phyloP scores from a whole-genome alignment of 35 echinoderm and acorn worm genomes.

The Lytechinus pictus region DNA sequence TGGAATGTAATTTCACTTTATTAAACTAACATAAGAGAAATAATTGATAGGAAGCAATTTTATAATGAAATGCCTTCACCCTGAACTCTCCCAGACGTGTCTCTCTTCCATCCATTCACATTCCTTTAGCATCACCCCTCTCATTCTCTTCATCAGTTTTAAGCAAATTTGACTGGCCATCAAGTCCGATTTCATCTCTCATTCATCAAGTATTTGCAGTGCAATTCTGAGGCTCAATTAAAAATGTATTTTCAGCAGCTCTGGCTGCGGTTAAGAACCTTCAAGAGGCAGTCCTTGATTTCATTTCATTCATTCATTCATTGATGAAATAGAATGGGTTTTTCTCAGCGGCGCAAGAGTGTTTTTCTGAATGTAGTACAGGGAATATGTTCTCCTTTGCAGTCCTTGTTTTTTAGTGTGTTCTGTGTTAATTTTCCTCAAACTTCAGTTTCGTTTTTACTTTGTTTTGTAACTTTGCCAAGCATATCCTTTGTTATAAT shows the following conservation, averaged over 20 bases:
- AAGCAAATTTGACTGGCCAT: slow-evolving; percentile 12
- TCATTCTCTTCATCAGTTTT: neutral
- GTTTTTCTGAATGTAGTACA: too few species aligned
- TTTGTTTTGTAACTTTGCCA: too few species aligned
- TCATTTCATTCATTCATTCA: neutral
- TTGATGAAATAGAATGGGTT: neutral
- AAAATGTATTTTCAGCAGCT: neutral
- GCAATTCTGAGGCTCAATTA: neutral
- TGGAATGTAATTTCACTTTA: too few species aligned
- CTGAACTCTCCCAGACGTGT: neutral
- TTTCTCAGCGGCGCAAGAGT: neutral
- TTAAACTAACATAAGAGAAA: too few species aligned
- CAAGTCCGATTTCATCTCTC: neutral
- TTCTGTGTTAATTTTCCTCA: too few species aligned
- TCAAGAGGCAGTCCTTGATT: neutral
- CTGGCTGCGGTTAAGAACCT: neutral
- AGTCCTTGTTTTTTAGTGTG: too few species aligned
- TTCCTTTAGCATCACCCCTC: neutral
- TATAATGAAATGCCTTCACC: neutral
- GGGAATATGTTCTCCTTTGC: too few species aligned
- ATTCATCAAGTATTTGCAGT: slow-evolving; percentile 4
- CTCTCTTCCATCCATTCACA: neutral
- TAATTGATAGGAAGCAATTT: neutral
- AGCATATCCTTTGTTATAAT: too few species aligned
- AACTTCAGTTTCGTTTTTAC: too few species aligned